Base-by-base conservation (phyloP, 2,113 vertebrate genomes). In the Suricata suricatta region DNA sequence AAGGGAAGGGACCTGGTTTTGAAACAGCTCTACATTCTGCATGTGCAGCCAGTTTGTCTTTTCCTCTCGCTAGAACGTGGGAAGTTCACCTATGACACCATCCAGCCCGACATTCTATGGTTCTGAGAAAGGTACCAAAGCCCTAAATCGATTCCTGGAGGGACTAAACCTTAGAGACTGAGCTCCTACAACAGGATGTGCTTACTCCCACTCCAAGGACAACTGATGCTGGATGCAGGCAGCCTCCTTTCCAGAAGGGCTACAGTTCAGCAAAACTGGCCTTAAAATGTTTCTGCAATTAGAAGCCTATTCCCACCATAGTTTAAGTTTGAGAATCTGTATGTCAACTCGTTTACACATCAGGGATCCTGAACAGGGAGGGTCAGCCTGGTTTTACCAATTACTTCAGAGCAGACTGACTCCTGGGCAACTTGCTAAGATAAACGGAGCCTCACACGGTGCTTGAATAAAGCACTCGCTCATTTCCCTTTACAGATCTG, bases 391-490 rank as follows among this genome's bases (percentile, higher is more conserved):
- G 64, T 38, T 64, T 69, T 54, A 17, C 44, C 31, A 64, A 64
- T 47, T 19, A 74, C 44, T 71, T 82, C 19, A 15, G 25, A 81
- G 38, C 50, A 83, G 52, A 77, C 5, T 3, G 31, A 77, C 7
- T 9, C 16, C 15, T 0, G 10, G 33, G n/a, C 25, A 25, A 50
- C 71, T n/a, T 16, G 3, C 60, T 44, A 33, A 52, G 27, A 57
- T n/a, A 23, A 44, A 87, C 0, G 7, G 60, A n/a, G 81, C 31
- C 27, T 77, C 15, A 1, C 7, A 12, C 0, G 0, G 63, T 31
- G 21, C 33, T 16, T 52, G 41, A 21, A 81, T 54, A 16, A 35
- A 60, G 82, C 29, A 63, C 19, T 17, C 5, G 10, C 38, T 41
- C 21, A 11, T n/a, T 35, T 31, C 68, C n/a, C 47, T 66, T 63